phyloP scores from a whole-genome alignment of 2,888 invertebrate species.

The Bombylius major region DNA sequence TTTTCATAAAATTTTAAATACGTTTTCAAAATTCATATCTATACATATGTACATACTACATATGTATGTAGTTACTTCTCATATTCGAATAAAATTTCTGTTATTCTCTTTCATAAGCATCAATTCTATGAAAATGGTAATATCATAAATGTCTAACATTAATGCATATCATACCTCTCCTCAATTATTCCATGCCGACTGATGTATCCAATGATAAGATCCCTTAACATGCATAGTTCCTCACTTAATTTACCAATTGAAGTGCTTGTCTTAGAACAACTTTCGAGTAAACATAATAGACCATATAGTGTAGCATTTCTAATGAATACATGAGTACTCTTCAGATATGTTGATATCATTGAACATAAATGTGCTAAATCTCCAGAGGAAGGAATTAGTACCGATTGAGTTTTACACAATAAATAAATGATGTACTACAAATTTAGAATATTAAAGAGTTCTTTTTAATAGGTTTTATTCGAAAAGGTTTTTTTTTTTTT shows the following conservation, averaged over 20 bases:
- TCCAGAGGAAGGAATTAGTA: slow-evolving; percentile 32
- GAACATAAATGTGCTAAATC: slow-evolving; percentile 33
- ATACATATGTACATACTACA: too few relatives aligned
- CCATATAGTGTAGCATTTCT: slow-evolving; percentile 34
- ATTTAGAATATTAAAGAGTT: not conserved
- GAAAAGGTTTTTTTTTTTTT: too few relatives aligned
- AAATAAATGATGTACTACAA: slow-evolving; percentile 35
- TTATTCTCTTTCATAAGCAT: too few relatives aligned
- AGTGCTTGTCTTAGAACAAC: slow-evolving; percentile 35
- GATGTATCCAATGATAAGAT: slow-evolving; percentile 34
- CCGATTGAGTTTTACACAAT: slow-evolving; percentile 35
- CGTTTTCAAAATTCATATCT: too few relatives aligned
- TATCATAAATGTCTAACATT: too few relatives aligned
- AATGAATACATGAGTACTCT: slow-evolving; percentile 36
- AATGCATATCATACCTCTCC: slow-evolving; percentile 25
- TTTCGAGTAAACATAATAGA: slow-evolving; percentile 34
- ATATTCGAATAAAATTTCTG: too few relatives aligned
- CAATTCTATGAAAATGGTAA: too few relatives aligned
- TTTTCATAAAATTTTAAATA: too few relatives aligned
- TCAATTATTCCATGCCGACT: slow-evolving; percentile 36
- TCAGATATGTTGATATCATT: slow-evolving; percentile 34
- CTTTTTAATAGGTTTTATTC: too few relatives aligned
- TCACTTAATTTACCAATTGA: slow-evolving; percentile 36
- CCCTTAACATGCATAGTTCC: slow-evolving; percentile 32
- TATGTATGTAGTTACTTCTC: too few relatives aligned